Evolutionary conservation across 1,140 invertebrate species (phyloP), one percentile per base, ranked within the genome.

Genomic region (Drosophila prosaltans): DNA sequence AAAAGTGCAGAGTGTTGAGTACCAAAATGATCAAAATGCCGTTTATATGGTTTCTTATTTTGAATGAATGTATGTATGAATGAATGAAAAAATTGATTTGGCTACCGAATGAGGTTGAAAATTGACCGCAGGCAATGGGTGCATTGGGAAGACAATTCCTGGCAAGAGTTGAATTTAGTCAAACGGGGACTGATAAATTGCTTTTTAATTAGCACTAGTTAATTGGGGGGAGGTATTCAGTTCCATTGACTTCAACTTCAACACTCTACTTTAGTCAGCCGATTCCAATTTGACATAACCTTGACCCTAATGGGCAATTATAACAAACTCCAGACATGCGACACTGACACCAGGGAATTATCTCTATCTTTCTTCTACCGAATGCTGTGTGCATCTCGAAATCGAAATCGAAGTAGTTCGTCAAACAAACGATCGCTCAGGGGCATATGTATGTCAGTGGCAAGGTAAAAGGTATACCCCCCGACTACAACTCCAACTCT

Each of bases 251-350:
- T 57, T 28, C 54, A 57, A 57, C 54, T 57, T 57, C 54, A 57
- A 57, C 54, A 57, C 54, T 57, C 26, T 10, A 40, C 21, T 9
- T n/a, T 10, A 45, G 16, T 10, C 26, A 21, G 58, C 39, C 39
- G 60, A 80, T 69, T 88, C 72, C 76, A 82, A 67, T 80, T 88
- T 59, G 69, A 66, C 54, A 72, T 72, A 88, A 72, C 83, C 83
- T 86, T 86, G 83, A 86, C 83, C 83, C 73, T 83, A 80, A 86
- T 88, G 79, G 83, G 55, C 59, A 89, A 86, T 86, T 80, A 83
- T 78, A 77, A 58, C 72, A 71, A 70, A 32, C 57, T 78, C 82
- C 80, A 58, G 72, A 74, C 61, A 40, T 72, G 66, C 62, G 61
- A 68, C 58, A 71, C 69, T 62, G 71, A 60, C 79, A 67, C 72